A percentile compares a stretch with the other conserved stretches of the same genome.
These are phyloP conservation scores for Semicossyphus pulcher DNA, from an alignment of 2,113 vertebrate species.

Conservation along the genomic window DNA sequence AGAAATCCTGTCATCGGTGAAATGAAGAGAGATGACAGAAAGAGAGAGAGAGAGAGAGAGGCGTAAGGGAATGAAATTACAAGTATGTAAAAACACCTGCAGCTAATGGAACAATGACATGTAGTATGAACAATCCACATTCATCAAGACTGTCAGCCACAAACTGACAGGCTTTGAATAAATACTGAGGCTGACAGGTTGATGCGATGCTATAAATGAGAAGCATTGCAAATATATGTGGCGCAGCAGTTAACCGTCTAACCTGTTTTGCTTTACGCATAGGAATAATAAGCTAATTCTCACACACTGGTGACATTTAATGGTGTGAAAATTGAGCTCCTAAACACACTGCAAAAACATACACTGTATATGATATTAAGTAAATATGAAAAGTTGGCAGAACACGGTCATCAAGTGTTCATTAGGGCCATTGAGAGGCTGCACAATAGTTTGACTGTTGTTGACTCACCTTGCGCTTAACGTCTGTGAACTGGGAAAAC, in stretches of 20 bases:
- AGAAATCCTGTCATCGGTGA: conserved; percentile 87
- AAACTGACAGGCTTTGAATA: not conserved
- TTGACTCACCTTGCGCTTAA: conserved; percentile 94
- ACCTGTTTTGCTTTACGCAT: conserved; percentile 28
- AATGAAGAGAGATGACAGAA: conserved; percentile 18
- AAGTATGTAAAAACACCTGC: not conserved
- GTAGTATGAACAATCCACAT: not conserved
- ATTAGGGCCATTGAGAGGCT: not conserved
- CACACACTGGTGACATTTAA: not conserved
- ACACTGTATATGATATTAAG: not conserved
- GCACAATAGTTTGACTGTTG: not conserved
- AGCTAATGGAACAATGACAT: not conserved
- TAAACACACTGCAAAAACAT: not conserved
- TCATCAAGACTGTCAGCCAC: not conserved
- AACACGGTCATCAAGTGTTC: not conserved
- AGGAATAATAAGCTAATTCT: not conserved
- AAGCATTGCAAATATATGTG: not conserved
- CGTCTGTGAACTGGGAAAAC: conserved; percentile 94
- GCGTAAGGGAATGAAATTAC: not conserved
- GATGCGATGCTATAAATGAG: not conserved
- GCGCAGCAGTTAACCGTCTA: not conserved
- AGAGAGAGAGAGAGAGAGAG: not conserved
- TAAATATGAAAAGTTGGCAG: not conserved
- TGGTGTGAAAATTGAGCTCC: not conserved
- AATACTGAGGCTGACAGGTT: not conserved